phyloP scores from a whole-genome alignment of 2,113 vertebrate species.

The Misgurnus anguillicaudatus region DNA sequence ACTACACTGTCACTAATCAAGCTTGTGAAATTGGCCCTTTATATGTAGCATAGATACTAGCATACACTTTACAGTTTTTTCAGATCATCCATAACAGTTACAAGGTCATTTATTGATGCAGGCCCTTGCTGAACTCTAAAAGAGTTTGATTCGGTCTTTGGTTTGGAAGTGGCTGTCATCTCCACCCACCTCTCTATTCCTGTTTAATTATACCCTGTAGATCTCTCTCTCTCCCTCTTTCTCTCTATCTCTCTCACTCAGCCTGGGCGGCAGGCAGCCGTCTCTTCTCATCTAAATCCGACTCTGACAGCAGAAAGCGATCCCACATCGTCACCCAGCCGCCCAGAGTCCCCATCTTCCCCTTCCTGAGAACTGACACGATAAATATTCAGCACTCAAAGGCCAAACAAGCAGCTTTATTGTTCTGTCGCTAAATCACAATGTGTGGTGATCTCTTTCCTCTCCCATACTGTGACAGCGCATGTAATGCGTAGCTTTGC shows the following conservation, averaged over 20 bases:
- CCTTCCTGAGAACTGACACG: constrained; percentile 33
- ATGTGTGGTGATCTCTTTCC: constrained; percentile 21
- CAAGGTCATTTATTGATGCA: constrained; percentile 33
- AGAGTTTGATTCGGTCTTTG: constrained; percentile 48
- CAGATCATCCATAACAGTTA: background rate
- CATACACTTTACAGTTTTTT: background rate
- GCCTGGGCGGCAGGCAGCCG: constrained; percentile 67
- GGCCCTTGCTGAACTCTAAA: constrained; percentile 52
- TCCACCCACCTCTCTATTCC: constrained; percentile 63
- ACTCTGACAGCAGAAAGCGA: constrained; percentile 59
- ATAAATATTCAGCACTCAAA: constrained; percentile 49
- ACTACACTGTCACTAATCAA: too few species aligned
- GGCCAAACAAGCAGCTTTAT: constrained; percentile 26
- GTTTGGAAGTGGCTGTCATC: constrained; percentile 61
- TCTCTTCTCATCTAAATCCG: constrained; percentile 59
- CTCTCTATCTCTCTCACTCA: constrained; percentile 46
- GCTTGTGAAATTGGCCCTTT: too few species aligned
- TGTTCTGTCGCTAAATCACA: constrained; percentile 43
- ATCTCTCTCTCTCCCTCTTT: constrained; percentile 10
- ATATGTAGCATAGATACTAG: too few species aligned
- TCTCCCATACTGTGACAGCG: constrained; percentile 34
- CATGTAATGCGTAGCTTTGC: constrained; percentile 24
- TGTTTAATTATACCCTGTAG: constrained; percentile 71
- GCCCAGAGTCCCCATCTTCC: constrained; percentile 42
- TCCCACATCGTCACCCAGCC: constrained; percentile 37